Evolutionary conservation across 2,113 vertebrate species (phyloP), one percentile per base, ranked within the genome.

Genomic region (Phyllostomus discolor): DNA sequence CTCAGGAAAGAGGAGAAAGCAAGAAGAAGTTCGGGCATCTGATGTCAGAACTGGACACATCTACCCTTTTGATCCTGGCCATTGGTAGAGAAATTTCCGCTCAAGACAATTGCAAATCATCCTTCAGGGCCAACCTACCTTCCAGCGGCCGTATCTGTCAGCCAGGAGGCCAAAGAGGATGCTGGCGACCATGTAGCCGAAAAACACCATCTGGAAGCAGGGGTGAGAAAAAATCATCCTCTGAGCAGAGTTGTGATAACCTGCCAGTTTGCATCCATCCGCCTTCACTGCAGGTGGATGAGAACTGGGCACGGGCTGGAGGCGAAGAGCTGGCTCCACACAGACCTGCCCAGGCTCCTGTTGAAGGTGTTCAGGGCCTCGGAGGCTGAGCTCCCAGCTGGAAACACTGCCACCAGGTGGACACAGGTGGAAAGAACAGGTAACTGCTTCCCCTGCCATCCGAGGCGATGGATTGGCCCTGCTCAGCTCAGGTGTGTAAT

Each of bases 111-210:
- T 46, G 11, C 31, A n/a, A 26, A 67, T 86, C 22, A 41, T 10
- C 19, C 50, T n/a, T 41, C 9, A 5, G n/a, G 46, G 24, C 14
- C 78, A 12, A 91, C 98, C 97, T 93, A 99, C 99, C 99, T 99
- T 99, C 99, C 99, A 99, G 96, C 99, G 99, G 31, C 99, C 99
- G 0, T 99, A 99, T 98, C 97, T 98, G 98, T 99, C 99, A 0
- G 99, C 99, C 35, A 99, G 57, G 79, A 99, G 98, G 80, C 99
- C 99, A 0, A 99, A 98, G 19, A 99, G 75, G 15, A 99, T 98
- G n/a, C 99, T 99, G 98, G 99, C 99, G 0, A 99, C 28, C 99
- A 99, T 99, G 98, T 99, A 99, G 85, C 99, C 99, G 31, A 99
- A 98, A 97, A 99, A 99, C 98, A 99, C 99, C 99, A 99, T 99